phyloP scores from a whole-genome alignment of 2,888 invertebrate genomes.

The Lucinisca nassula region DNA sequence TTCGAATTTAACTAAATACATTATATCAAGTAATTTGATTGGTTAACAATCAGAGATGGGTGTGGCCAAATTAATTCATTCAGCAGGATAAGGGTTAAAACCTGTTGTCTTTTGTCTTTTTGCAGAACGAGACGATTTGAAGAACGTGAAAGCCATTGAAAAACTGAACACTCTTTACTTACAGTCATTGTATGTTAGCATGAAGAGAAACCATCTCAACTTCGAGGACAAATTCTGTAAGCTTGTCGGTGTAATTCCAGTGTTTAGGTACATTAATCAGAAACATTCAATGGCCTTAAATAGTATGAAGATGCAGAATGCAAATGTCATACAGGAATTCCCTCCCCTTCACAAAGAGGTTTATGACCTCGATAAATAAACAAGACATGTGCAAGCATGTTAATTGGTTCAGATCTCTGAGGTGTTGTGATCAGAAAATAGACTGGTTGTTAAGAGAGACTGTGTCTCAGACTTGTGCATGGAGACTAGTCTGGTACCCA shows the following conservation, averaged over 20 bases:
- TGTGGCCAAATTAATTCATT: too few species aligned
- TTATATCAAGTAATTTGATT: too few species aligned
- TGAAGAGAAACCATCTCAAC: slow-evolving; percentile 82
- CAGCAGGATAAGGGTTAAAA: too few species aligned
- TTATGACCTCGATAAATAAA: slow-evolving; percentile 64
- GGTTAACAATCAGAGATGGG: too few species aligned
- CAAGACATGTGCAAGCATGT: background rate
- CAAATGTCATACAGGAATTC: slow-evolving; percentile 77
- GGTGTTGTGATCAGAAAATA: background rate
- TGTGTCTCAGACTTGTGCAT: background rate
- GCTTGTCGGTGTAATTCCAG: slow-evolving; percentile 77
- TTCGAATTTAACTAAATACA: too few species aligned
- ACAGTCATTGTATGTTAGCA: slow-evolving; percentile 83
- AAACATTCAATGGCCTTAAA: slow-evolving; percentile 85
- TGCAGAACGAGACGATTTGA: slow-evolving; percentile 83
- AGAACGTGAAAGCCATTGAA: slow-evolving; percentile 79
- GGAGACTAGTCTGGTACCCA: too few species aligned
- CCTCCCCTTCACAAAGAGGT: slow-evolving; percentile 86
- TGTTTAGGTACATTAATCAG: slow-evolving; percentile 82
- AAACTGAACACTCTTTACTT: slow-evolving; percentile 85
- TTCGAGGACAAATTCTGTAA: slow-evolving; percentile 78
- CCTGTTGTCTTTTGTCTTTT: slow-evolving; percentile 15
- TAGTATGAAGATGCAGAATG: slow-evolving; percentile 84
- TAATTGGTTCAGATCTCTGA: background rate
- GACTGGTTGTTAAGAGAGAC: slow-evolving; percentile 2